These are phyloP conservation scores for Caenorhabditis tropicalis DNA, from an alignment of 1,140 invertebrate species.

Conservation along the genomic window DNA sequence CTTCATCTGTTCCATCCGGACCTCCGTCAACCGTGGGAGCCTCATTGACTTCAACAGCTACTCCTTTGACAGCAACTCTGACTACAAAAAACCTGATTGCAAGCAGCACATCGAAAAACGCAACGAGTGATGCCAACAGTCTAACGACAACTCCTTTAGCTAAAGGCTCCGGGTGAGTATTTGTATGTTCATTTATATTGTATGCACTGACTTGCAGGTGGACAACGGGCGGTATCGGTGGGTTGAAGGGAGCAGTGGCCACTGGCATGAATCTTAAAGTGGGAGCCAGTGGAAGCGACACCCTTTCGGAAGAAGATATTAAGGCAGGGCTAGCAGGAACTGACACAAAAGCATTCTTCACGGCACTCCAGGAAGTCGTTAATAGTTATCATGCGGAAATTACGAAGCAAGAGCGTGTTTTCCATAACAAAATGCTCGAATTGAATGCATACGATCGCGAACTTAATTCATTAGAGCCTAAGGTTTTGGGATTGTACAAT, in stretches of 20 bases:
- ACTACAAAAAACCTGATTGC: background rate
- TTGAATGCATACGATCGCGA: constrained; percentile 2
- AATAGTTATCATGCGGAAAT: constrained; percentile 36
- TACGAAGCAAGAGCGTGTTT: background rate
- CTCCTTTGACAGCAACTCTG: background rate
- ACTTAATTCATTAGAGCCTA: background rate
- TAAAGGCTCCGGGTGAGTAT: background rate
- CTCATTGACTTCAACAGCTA: background rate
- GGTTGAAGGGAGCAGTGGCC: background rate
- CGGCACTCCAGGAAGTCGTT: constrained; percentile 10
- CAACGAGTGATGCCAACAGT: background rate
- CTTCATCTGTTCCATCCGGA: background rate
- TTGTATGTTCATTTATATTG: background rate
- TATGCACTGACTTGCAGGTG: background rate
- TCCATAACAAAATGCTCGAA: constrained; percentile 9
- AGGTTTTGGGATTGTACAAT: background rate
- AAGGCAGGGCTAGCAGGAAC: background rate
- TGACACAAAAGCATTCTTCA: constrained; percentile 25
- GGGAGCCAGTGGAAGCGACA: constrained; percentile 1
- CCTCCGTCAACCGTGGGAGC: background rate
- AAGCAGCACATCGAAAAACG: background rate
- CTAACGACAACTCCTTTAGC: background rate
- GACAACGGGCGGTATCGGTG: background rate
- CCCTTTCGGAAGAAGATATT: constrained; percentile 14
- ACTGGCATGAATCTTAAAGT: background rate